Base-by-base conservation (phyloP, 2,888 invertebrate species). In the Megamerina dolium region DNA sequence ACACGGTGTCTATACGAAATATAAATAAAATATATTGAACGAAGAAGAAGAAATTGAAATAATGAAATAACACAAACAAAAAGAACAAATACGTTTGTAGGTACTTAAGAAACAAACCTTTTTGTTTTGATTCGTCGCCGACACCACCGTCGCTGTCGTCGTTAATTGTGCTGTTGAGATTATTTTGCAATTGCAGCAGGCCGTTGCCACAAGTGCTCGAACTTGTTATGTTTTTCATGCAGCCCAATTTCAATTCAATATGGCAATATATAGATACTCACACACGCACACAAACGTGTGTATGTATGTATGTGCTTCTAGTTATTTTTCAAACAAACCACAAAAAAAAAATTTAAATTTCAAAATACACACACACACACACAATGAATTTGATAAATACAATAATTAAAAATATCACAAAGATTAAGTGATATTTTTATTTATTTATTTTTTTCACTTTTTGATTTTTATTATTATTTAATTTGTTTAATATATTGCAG, bases 211-310 rank as follows among this genome's bases (percentile, higher is more conserved):
- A 66, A 64, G 66, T 66, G 64, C 62, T 59, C 40, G 64, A 58
- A 56, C 64, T 64, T 48, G 66, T 64, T 52, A 64, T 64, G 59
- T 64, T 64, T 66, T 64, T 65, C 64, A 66, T 64, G 61, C 63
- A 43, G 43, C 43, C 43, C 37, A n/a, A n/a, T n/a, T n/a, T n/a
- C n/a, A n/a, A n/a, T n/a, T n/a, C n/a, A n/a, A n/a, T n/a, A n/a
- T n/a, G n/a, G n/a, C 9, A 37, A 8, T 19, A 14, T 31, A 30
- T 29, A 6, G 4, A 21, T 16, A n/a, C 31, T 21, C 3, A 18
- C 10, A 17, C 5, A 26, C 17, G 26, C 13, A 26, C 12, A 19
- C 12, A 21, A 14, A 30, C 26, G 5, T 17, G 27, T 37, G 29
- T 30, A 13, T 30, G n/a, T 30, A 19, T 30, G 13, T 32, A 5